Percentiles rank a stretch among this genome's conserved stretches.
Conservation (phyloP, 2,888 invertebrate species). For the Gortyna flavago region DNA sequence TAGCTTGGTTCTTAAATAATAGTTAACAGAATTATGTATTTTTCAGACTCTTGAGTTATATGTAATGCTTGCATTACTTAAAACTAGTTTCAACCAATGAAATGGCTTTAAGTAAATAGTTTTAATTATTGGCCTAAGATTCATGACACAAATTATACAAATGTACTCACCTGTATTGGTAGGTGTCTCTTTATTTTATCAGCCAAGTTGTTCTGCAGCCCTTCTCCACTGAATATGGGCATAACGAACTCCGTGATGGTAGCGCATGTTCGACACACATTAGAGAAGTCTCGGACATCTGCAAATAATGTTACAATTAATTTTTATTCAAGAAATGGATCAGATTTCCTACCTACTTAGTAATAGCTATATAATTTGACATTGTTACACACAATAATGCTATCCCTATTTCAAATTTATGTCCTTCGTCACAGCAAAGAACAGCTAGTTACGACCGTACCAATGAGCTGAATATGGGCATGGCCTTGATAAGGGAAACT, state of each 20-base stretch:
- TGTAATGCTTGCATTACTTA: background rate
- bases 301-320: conserved; percentile 40
- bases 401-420: background rate
- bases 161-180: conserved; percentile 90
- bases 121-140: background rate
- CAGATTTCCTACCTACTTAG: background rate
- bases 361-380: background rate
- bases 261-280: conserved; percentile 90
- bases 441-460: background rate
- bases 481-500: background rate
- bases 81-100: background rate
- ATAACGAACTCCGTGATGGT: conserved; percentile 87
- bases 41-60: background rate
- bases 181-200: conserved; percentile 91
- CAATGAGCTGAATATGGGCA: background rate
- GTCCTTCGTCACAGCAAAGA: background rate
- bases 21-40: background rate
- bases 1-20: background rate
- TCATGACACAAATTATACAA: background rate
- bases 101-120: background rate
- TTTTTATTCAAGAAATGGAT: background rate
- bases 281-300: conserved; percentile 75
- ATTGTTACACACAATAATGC: background rate
- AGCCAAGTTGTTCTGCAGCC: conserved; percentile 89
- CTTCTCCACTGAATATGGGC: conserved; percentile 91